Base-by-base conservation (phyloP, 1,140 invertebrate species). In the Solenopsis fugax region DNA sequence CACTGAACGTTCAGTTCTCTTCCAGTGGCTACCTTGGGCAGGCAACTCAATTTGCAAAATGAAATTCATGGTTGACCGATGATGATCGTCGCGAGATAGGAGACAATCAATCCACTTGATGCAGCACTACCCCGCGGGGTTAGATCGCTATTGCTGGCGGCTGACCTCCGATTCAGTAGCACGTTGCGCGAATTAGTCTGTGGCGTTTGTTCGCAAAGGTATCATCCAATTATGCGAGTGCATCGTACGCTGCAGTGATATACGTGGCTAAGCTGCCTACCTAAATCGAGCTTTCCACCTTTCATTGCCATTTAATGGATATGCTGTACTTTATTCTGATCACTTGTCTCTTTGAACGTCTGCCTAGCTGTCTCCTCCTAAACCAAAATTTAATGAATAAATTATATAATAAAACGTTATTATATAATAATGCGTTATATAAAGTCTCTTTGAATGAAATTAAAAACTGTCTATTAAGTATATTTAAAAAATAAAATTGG, bases 21-120 rank as follows among this genome's bases (percentile, higher is more conserved):
- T 13, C 13, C 41, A 50, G 54, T 48, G 73, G 82, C 82, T 56
- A 85, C 73, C 82, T 76, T 85, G 50, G 34, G 37, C 41, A 48
- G 73, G 62, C 34, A 67, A 85, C 73, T 85, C 82, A 85, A 85
- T 85, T 85, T 85, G 72, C 82, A 85, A 78, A 85, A 85, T 85
- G 82, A 85, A 85, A 85, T 85, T 85, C 48, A 85, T 85, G 82
- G 82, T 85, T 85, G 82, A 85, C 82, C 82, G 62, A 85, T 85
- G 82, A 85, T 85, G 82, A 85, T 85, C 75, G 82, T 76, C 60
- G 69, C 69, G 80, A 76, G 72, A 85, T 85, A 60, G 48, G 60
- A 78, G 62, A 85, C 75, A 78, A 85, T 77, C 82, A 85, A 85
- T 85, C 73, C 82, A 48, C 73, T 78, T 76, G 82, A 85, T 85